Evolutionary conservation across 92 coral and sea anemone species (phyloP), one percentile per base, ranked within the genome.

Genomic region (Desmophyllum pertusum): DNA sequence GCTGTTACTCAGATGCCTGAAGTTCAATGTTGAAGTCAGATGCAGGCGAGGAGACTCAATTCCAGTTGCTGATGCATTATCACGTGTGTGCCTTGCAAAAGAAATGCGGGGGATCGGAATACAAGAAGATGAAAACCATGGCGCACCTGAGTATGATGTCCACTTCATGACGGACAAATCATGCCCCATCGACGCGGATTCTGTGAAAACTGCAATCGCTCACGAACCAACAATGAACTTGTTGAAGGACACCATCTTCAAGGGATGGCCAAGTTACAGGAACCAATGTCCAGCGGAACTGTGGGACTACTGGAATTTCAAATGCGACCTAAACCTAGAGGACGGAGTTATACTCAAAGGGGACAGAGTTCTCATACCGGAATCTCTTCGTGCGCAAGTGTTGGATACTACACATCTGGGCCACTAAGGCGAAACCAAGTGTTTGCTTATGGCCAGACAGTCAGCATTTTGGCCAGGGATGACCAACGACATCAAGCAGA

Each of bases 61-160:
- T 18, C 93, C 89, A 35, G 91, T 92, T 8, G 93, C 95, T 21
- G 93, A 91, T 43, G 90, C 87, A 30, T 65, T 78, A 31, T 92
- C 89, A 27, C 80, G 80, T 40, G 83, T 89, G 18, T 91, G 88
- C 51, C 37, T 14, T 3, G 14, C 76, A 62, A 17, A 65, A 48
- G 25, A 30, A 35, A 53, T 29, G 71, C 37, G 63, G 40, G n/a
- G 0, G 27, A 37, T 5, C 29, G 29, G 63, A 78, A 25, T 21
- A 63, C 37, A 70, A 33, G 77, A 74, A 33, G 51, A 45, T 55
- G 71, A 68, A 33, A 48, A 51, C 57, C 43, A n/a, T n/a, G n/a
- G 52, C 45, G 75, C 29, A 17, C 64, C 79, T 14, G 18, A 30
- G 37, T 48, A n/a, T n/a, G n/a, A n/a, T n/a, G n/a, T n/a, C n/a